phyloP scores from a whole-genome alignment of 2,797 vertebrate species.

The Rhinichthys osculus region DNA sequence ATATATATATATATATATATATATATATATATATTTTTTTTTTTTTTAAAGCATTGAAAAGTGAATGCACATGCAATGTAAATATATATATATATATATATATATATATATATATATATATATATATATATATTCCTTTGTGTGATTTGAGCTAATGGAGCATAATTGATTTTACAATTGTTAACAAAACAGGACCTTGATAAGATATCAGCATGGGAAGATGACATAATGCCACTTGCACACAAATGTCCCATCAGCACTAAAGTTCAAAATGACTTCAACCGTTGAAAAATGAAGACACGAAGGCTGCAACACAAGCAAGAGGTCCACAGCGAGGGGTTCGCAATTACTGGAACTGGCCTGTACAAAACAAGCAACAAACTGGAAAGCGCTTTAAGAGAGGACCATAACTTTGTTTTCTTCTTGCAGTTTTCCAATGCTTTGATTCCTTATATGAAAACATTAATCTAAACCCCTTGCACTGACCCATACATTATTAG shows the following conservation, averaged over 20 bases:
- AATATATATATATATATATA: too few relatives aligned
- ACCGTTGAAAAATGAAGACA: not conserved
- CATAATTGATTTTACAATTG: not conserved
- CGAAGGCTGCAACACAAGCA: not conserved
- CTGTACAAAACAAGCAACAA: not conserved
- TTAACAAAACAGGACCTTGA: not conserved
- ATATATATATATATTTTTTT: too few relatives aligned
- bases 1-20: too few relatives aligned
- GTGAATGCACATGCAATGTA: too few relatives aligned
- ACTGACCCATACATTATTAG: conserved; percentile 41
- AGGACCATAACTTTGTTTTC: conserved; percentile 19
- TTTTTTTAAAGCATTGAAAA: too few relatives aligned
- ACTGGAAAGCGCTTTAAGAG: not conserved
- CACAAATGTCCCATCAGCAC: conserved; percentile 8
- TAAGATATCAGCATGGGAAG: not conserved
- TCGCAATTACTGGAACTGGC: not conserved
- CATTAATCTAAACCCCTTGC: not conserved
- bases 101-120: too few relatives aligned
- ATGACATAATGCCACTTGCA: not conserved
- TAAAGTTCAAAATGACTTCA: conserved; percentile 5
- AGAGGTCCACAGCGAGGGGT: not conserved
- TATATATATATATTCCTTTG: not conserved
- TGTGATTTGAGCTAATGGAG: not conserved
- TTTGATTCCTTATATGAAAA: conserved; percentile 28
- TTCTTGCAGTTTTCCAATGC: conserved; percentile 15